Conservation (phyloP, 2,888 invertebrate species). For the Anodontia alba region DNA sequence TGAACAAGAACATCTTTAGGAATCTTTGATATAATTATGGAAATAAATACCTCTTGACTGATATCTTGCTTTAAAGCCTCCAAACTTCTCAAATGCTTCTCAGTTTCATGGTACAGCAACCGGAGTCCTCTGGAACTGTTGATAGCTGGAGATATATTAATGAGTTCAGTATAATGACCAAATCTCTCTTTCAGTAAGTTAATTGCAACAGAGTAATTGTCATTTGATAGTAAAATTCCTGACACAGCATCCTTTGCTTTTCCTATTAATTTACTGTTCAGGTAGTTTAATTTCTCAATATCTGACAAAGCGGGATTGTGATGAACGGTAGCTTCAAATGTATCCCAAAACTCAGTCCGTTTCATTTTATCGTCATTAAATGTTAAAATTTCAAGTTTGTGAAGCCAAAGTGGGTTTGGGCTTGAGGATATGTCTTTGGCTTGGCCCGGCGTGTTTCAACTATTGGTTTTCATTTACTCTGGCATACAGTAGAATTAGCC, state of each 20-base stretch:
- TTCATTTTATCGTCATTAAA: background rate
- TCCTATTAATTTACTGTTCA: constrained; percentile 22
- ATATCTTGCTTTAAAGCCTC: too few species aligned
- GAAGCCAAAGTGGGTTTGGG: too few species aligned
- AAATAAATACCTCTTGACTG: too few species aligned
- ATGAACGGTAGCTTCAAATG: constrained; percentile 15
- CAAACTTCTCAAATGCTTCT: constrained; percentile 38
- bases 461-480: too few species aligned
- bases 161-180: constrained; percentile 29
- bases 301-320: constrained; percentile 11
- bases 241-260: constrained; percentile 30
- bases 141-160: constrained; percentile 17
- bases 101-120: constrained; percentile 5
- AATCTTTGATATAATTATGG: constrained; percentile 20
- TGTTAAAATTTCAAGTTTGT: background rate
- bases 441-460: too few species aligned
- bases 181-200: constrained; percentile 28
- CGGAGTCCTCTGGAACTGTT: constrained; percentile 15
- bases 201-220: constrained; percentile 32
- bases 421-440: too few species aligned
- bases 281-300: constrained; percentile 28
- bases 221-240: constrained; percentile 29
- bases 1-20: constrained; percentile 16
- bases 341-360: background rate
- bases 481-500: too few species aligned